Evolutionary conservation across 2,797 vertebrate species (phyloP).

Genomic region (Rhyacichthys aspro): DNA sequence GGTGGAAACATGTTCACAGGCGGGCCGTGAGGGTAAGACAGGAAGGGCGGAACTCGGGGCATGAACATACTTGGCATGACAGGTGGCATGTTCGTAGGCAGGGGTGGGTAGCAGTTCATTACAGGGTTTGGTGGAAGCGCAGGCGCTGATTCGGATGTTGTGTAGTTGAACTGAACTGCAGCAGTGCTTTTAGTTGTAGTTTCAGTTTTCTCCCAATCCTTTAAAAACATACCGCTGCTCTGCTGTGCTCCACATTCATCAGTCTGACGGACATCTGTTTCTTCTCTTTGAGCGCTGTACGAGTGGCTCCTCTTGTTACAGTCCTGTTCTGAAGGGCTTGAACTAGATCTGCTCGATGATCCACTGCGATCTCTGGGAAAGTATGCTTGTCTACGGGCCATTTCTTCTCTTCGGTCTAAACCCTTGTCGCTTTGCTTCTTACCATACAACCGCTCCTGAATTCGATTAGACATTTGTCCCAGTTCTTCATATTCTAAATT

Average conservation of each 20-base stretch:
- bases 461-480: conserved; percentile 71
- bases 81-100: conserved; percentile 11
- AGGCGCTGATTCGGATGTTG: background rate
- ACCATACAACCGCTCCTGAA: conserved; percentile 73
- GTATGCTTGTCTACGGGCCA: background rate
- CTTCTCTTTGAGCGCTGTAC: background rate
- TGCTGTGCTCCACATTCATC: conserved; percentile 7
- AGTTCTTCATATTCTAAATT: conserved; percentile 72
- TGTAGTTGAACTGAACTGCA: conserved; percentile 3
- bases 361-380: conserved; percentile 37
- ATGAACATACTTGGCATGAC: conserved; percentile 5
- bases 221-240: no score
- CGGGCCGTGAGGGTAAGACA: conserved; percentile 14
- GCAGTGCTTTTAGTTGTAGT: no score
- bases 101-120: conserved; percentile 23
- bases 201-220: no score
- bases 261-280: background rate
- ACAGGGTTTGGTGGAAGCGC: conserved; percentile 28
- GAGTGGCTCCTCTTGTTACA: conserved; percentile 26
- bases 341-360: conserved; percentile 57
- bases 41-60: conserved; percentile 28
- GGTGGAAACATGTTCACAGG: conserved; percentile 36
- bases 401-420: conserved; percentile 12
- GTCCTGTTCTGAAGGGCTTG: conserved; percentile 26
- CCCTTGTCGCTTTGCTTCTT: conserved; percentile 45